Conservation (phyloP, 2,888 invertebrate genomes). For the Hirtodrosophila histrioides region DNA sequence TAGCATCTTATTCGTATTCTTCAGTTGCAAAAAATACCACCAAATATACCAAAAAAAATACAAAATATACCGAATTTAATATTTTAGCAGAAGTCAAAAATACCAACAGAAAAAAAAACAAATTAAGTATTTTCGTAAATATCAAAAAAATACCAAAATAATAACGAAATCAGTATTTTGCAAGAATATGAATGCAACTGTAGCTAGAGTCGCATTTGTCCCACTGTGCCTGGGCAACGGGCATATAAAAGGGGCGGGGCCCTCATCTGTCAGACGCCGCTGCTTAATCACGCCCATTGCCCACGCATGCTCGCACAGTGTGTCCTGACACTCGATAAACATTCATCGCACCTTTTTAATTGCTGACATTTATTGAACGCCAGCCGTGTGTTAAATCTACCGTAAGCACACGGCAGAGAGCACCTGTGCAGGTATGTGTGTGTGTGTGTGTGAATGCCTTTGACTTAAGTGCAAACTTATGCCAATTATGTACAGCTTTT, state of each 20-base stretch:
- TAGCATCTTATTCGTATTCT: no score
- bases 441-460: conserved; percentile 34
- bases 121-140: no score
- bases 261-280: conserved; percentile 36
- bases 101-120: no score
- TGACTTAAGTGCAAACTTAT: conserved; percentile 77
- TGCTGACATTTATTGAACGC: conserved; percentile 75
- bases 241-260: conserved; percentile 20
- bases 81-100: no score
- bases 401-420: conserved; percentile 51
- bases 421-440: conserved; percentile 3
- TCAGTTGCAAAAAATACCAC: no score
- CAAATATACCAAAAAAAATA: no score
- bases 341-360: conserved; percentile 73
- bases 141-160: no score
- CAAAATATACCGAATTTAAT: no score
- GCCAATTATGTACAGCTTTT: conserved; percentile 69
- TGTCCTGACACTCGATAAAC: conserved; percentile 54
- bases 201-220: no score
- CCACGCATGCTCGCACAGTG: conserved; percentile 9
- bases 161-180: no score
- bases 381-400: conserved; percentile 66
- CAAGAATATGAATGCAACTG: no score
- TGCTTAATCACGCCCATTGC: conserved; percentile 46
- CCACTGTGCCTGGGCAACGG: conserved; percentile 2